Base-by-base conservation (phyloP, 2,888 invertebrate species). In the Geotrupes spiniger region DNA sequence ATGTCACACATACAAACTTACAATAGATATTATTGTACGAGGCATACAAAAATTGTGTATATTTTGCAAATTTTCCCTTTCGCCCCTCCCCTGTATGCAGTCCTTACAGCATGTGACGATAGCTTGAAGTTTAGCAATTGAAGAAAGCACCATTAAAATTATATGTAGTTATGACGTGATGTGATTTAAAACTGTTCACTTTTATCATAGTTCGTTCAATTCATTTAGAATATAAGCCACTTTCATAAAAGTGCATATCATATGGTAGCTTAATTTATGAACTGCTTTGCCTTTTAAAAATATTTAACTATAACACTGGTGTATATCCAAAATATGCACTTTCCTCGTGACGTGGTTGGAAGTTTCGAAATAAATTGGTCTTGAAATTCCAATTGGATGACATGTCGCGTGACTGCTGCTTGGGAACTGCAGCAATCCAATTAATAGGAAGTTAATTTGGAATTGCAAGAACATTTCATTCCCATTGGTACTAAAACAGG, bases 91-190 rank as follows among this genome's bases (percentile, higher is more conserved):
- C 70, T 63, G 25, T 59, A 61, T 64, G 71, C 71, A 68, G 68
- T 71, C 70, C 72, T 69, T 71, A 68, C 70, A 73, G 72, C 72
- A 71, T 72, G 73, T 73, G 73, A 73, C 72, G 71, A 70, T 72
- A 72, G 72, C 72, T 72, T 72, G 71, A 73, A 70, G 68, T 70
- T 64, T 69, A 71, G 72, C 72, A 69, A 69, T 71, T 71, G 70
- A 71, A 72, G 70, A 74, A 73, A 72, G 72, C 73, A 72, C 71
- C 71, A 70, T 64, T 51, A 53, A 53, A 21, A 47, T 54, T 51
- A 50, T 46, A 40, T 37, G 37, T 15, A 44, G 21, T 44, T 44
- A 31, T 29, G 14, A 51, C 31, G 38, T 59, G 63, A 64, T 56
- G 62, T 65, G 61, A 62, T 61, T 65, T 61, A 36, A 52, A 51